Base-by-base conservation (phyloP, 2,888 invertebrate species). In the Petrophora chlorosata region DNA sequence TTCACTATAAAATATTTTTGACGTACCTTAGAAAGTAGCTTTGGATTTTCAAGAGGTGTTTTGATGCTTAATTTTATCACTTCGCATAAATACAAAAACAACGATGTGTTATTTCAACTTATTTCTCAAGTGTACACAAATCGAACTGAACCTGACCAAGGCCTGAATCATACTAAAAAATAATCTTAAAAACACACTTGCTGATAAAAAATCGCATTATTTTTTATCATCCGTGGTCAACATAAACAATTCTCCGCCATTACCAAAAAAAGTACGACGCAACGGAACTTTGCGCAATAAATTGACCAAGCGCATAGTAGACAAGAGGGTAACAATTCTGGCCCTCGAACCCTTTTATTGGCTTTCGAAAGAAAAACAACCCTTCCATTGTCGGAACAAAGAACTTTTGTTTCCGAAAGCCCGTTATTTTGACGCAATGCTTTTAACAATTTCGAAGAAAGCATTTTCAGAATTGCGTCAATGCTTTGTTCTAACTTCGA, bases 361-460 rank as follows among this genome's bases (percentile, higher is more conserved):
- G 49, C 68, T 63, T 73, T 76, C 52, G 70, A 70, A 80, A 82
- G 79, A 83, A 82, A 81, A 84, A 81, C 85, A 87, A 88, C 88
- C 86, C 87, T 88, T 85, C 75, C 68, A 77, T 85, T 82, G 71
- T 80, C 73, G 64, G 61, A 64, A 79, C 76, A 76, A 78, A 73
- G 65, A 65, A 64, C 70, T 73, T 76, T 82, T 84, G 80, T 77
- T 77, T 70, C 65, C 54, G 50, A 61, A 62, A 66, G 63, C 65
- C 82, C 78, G 82, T 84, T 87, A 85, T 73, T 74, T 82, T 82
- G 79, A 85, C 76, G 82, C 82, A 81, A 85, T 63, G 52, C 57
- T 55, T 68, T 67, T 73, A 62, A 67, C 56, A 57, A 70, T 70
- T 84, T 82, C 82, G 76, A 57, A 63, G 76, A 82, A 85, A 76